Evolutionary conservation across 2,797 vertebrate genomes (phyloP), one percentile per base, ranked within the genome.

Genomic region (Manis crassicaudata): DNA sequence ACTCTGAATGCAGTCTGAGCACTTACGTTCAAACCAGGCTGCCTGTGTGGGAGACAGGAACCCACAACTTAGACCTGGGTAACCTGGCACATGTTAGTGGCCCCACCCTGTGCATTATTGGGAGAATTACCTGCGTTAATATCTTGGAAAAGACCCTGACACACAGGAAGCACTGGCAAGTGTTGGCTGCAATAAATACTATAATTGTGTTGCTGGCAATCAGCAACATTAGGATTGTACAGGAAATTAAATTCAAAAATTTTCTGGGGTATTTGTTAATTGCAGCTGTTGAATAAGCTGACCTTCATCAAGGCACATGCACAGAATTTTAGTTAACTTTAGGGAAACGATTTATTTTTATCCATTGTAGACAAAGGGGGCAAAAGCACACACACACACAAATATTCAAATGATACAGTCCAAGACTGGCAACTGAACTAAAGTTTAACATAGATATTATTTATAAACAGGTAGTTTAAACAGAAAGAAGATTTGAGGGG

Each of bases 381-480:
- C 10, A 84, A 79, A 88, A 76, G 7, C 35, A 25, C 7, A 70
- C 35, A 87, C 25, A 86, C 29, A 46, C 12, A 37, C 14, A 72
- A 62, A 75, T 54, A 46, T 67, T 67, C 89, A 50, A 56, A 14
- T 18, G 14, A 46, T 16, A 32, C 0, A 67, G 10, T 37, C 16
- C 10, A 94, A 89, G 25, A 58, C 68, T 68, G n/a, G 37, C 5
- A 56, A 9, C 10, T 62, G 56, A 92, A 75, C 32, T 62, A 40
- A 88, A 76, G 18, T 68, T 65, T 88, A 90, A n/a, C n/a, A 20
- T 1, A 35, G 40, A 40, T 92, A 23, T 32, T 79, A 73, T 75
- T 91, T 92, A 88, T 50, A 92, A 97, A 40, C 5, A 77, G 35
- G 25, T 58, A 54, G 17, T 79, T 88, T 70, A 89, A 86, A 87